phyloP scores from a whole-genome alignment of 2,113 vertebrate species.

The Rhagologus leucostigma region DNA sequence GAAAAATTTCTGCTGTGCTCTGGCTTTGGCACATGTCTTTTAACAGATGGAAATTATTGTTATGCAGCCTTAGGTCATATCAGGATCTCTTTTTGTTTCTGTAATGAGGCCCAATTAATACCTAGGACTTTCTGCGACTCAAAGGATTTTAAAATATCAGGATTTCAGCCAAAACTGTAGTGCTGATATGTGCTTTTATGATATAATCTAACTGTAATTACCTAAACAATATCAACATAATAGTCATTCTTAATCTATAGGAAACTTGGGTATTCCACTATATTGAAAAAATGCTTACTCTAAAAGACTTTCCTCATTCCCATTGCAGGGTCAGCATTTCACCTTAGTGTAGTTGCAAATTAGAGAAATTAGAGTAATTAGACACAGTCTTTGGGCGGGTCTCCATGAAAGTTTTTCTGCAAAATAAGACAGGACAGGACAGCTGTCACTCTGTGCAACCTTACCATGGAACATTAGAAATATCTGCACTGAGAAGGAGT shows the following conservation, averaged over 20 bases:
- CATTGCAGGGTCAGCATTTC: background rate
- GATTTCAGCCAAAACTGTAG: conserved; percentile 11
- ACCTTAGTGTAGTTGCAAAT: background rate
- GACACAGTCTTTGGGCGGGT: background rate
- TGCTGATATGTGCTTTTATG: conserved; percentile 1
- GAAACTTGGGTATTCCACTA: background rate
- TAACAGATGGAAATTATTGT: conserved; percentile 52
- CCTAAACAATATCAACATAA: background rate
- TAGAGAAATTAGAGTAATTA: background rate
- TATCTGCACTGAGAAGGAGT: background rate
- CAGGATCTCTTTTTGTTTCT: conserved; percentile 14
- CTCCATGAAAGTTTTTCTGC: background rate
- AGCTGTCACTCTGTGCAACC: background rate
- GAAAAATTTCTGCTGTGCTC: background rate
- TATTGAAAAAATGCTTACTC: background rate
- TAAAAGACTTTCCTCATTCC: background rate
- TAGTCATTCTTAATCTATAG: background rate
- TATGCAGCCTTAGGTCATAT: conserved; percentile 25
- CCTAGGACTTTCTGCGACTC: background rate
- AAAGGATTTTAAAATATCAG: conserved; percentile 23
- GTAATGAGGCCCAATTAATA: conserved; percentile 45
- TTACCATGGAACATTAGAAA: background rate
- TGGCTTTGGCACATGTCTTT: background rate
- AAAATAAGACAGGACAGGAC: background rate
- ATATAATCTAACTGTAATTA: conserved; percentile 27